These are phyloP conservation scores for Ptychoptera contaminata DNA, from an alignment of 2,888 invertebrate species.

Conservation along the genomic window DNA sequence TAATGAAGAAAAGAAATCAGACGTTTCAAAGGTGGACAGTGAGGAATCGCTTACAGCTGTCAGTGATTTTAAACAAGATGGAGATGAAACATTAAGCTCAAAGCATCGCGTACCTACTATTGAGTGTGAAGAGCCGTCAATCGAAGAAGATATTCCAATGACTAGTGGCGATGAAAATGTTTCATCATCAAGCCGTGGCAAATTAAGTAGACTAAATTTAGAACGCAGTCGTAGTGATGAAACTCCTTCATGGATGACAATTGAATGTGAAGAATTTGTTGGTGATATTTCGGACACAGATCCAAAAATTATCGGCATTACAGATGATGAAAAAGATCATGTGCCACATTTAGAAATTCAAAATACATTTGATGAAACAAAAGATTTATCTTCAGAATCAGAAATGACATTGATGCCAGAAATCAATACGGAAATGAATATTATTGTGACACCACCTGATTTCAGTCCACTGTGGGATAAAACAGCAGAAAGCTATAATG, in stretches of 20 bases:
- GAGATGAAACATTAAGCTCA: slow-evolving; percentile 24
- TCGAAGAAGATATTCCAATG: slow-evolving; percentile 27
- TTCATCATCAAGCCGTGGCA: slow-evolving; percentile 22
- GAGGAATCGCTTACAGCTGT: slow-evolving; percentile 53
- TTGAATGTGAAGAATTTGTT: slow-evolving; percentile 50
- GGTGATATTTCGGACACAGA: slow-evolving; percentile 43
- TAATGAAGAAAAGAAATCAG: slow-evolving; percentile 19
- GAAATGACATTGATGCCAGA: slow-evolving; percentile 21
- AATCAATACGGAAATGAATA: slow-evolving; percentile 30
- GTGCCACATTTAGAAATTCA: slow-evolving; percentile 31
- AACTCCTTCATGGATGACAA: slow-evolving; percentile 50
- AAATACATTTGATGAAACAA: slow-evolving; percentile 44
- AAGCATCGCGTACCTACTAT: slow-evolving; percentile 29
- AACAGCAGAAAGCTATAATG: slow-evolving; percentile 8
- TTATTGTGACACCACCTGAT: slow-evolving; percentile 44
- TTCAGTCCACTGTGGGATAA: slow-evolving; percentile 42
- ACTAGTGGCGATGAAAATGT: slow-evolving; percentile 15
- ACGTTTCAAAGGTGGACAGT: slow-evolving; percentile 37
- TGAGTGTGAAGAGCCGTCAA: slow-evolving; percentile 30
- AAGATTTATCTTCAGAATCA: slow-evolving; percentile 32
- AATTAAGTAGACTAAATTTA: slow-evolving; percentile 25
- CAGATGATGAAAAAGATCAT: slow-evolving; percentile 11
- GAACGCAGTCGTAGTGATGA: slow-evolving; percentile 47
- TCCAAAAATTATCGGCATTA: slow-evolving; percentile 18
- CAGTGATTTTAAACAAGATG: slow-evolving; percentile 38